phyloP scores from a whole-genome alignment of 2,797 vertebrate genomes.

The Crotalus adamanteus region DNA sequence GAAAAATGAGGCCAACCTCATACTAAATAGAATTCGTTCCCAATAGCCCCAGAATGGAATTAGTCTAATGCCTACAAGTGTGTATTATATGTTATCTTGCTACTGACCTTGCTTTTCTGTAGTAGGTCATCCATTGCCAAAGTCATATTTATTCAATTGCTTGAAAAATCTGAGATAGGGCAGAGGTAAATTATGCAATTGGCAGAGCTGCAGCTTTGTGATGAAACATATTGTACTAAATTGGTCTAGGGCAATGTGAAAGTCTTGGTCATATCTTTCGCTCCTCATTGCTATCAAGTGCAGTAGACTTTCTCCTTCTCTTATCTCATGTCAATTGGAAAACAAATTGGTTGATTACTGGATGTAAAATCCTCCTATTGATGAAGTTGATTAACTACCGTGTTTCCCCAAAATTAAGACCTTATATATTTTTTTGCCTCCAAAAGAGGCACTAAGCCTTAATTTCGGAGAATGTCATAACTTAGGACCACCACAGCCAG shows the following conservation, averaged over 20 bases:
- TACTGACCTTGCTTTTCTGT: constrained; percentile 25
- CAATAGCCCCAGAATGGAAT: background rate
- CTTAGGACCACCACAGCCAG: too few relatives aligned
- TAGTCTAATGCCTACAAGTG: constrained; percentile 23
- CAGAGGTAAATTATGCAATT: background rate
- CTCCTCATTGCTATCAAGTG: background rate
- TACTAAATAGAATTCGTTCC: constrained; percentile 10
- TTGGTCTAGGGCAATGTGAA: background rate
- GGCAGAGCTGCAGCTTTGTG: background rate
- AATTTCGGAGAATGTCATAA: too few relatives aligned
- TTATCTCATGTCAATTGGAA: background rate
- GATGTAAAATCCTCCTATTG: background rate
- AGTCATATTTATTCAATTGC: constrained; percentile 34
- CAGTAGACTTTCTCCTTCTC: background rate
- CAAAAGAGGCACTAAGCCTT: too few relatives aligned
- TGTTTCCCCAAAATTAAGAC: too few relatives aligned
- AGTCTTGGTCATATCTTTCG: background rate
- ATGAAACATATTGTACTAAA: background rate
- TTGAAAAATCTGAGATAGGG: background rate
- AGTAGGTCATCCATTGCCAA: background rate
- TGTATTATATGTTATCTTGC: background rate
- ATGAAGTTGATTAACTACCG: background rate
- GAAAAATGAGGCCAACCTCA: background rate
- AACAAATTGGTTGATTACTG: background rate
- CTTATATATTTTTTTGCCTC: too few relatives aligned